These are phyloP conservation scores for Nomada fabriciana DNA, from an alignment of 2,888 invertebrate species.

Conservation along the genomic window DNA sequence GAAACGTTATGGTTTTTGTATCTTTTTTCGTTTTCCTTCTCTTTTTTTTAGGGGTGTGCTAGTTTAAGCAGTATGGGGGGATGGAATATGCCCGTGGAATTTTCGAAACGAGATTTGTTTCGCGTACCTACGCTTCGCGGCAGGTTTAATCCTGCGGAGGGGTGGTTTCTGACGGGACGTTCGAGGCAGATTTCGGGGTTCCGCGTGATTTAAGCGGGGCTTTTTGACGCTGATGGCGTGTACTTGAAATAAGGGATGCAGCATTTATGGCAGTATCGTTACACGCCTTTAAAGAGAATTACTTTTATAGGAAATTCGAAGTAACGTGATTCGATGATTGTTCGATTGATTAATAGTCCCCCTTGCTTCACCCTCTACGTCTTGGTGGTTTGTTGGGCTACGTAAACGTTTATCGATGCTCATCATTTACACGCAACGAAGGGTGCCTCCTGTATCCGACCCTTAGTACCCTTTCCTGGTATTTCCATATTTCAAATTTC, in stretches of 20 bases:
- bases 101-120: constrained; percentile 26
- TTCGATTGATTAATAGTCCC: constrained; percentile 27
- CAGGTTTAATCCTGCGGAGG: constrained; percentile 4
- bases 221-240: neutral
- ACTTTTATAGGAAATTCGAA: too few species aligned
- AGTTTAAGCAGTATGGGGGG: neutral
- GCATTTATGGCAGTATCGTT: too few species aligned
- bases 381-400: constrained; percentile 9
- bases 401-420: constrained; percentile 38
- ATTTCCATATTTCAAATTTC: constrained; percentile 78
- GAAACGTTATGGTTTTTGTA: constrained; percentile 7
- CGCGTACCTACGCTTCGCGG: neutral
- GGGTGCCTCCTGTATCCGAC: constrained; percentile 2
- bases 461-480: constrained; percentile 66
- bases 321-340: too few species aligned
- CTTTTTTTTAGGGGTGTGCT: neutral
- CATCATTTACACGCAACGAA: constrained; percentile 31
- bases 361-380: neutral
- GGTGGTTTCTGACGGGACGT: neutral
- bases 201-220: neutral
- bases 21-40: neutral
- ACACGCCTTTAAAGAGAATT: too few species aligned
- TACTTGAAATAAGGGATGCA: too few species aligned
- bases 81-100: constrained; percentile 23
- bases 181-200: constrained; percentile 1